Base-by-base conservation (phyloP, 2,113 vertebrate genomes). In the Morone chrysops region DNA sequence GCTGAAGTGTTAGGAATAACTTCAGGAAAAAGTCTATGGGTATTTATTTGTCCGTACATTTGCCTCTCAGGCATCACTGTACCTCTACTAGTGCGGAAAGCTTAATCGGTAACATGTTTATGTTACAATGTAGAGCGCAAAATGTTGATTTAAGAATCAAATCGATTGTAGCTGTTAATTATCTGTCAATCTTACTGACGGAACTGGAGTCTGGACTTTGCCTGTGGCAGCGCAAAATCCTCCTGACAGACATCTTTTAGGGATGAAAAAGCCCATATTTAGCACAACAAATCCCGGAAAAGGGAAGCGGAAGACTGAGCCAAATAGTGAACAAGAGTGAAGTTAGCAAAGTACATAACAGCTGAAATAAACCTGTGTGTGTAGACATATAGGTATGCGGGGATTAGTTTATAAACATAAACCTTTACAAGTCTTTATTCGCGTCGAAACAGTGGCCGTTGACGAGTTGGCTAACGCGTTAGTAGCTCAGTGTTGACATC, bases 261-360 rank as follows among this genome's bases (percentile, higher is more conserved):
- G 83, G 36, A 20, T 7, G 0, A 25, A 0, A 0, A 0, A 0
- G 0, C 0, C 0, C 0, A 0, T 0, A 0, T 0, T 0, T 0
- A 76, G 47, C 61, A 76, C 40, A 87, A 81, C 79, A 87, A 88
- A 92, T 66, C 91, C 93, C 92, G 93, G 92, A 94, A 94, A 82
- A 83, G 85, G 80, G 85, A 94, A 93, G 93, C 84, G 80, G 87
- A 90, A 81, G 80, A 78, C 40, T n/a, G 14, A 59, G 13, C 38
- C 12, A 31, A 31, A 73, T 61, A 56, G 45, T 18, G 41, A 65
- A 86, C 54, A 50, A 50, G 48, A 77, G 38, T 45, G 47, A 80
- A 87, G 63, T 84, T 78, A n/a, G 40, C 18, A 5, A 75, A 73
- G 70, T 77, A 1, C 25, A 38, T 1, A 63, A 59, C 18, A 13